These are phyloP conservation scores for Ammospiza nelsoni DNA, from an alignment of 2,113 vertebrate species.

Conservation along the genomic window DNA sequence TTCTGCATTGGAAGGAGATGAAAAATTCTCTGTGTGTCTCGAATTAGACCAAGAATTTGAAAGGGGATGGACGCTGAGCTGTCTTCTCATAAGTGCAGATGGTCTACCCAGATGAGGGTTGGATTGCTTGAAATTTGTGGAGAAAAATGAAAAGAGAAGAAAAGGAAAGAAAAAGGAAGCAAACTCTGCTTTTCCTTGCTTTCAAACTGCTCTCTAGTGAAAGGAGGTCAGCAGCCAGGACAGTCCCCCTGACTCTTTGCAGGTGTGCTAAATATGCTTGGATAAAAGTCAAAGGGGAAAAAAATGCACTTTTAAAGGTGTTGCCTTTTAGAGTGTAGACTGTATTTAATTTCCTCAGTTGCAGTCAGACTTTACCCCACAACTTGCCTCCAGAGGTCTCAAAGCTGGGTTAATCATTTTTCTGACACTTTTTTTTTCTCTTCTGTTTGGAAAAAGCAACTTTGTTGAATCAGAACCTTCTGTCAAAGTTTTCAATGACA, in stretches of 20 bases:
- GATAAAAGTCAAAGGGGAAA: background rate
- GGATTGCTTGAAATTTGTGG: background rate
- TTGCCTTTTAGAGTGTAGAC: background rate
- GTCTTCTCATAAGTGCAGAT: background rate
- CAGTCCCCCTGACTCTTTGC: background rate
- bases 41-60: background rate
- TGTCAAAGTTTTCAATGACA: background rate
- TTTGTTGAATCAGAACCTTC: background rate
- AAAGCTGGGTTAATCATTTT: constrained; percentile 19
- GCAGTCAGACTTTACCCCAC: background rate
- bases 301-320: background rate
- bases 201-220: background rate
- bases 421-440: background rate
- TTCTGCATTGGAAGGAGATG: background rate
- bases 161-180: background rate
- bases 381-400: background rate
- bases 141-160: background rate
- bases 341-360: constrained; percentile 24
- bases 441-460: constrained; percentile 11
- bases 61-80: background rate
- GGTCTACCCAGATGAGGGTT: background rate
- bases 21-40: background rate
- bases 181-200: background rate
- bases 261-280: background rate
- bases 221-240: constrained; percentile 12